These are phyloP conservation scores for Mizuhopecten yessoensis DNA, from an alignment of 1,140 invertebrate genomes.

Conservation along the genomic window DNA sequence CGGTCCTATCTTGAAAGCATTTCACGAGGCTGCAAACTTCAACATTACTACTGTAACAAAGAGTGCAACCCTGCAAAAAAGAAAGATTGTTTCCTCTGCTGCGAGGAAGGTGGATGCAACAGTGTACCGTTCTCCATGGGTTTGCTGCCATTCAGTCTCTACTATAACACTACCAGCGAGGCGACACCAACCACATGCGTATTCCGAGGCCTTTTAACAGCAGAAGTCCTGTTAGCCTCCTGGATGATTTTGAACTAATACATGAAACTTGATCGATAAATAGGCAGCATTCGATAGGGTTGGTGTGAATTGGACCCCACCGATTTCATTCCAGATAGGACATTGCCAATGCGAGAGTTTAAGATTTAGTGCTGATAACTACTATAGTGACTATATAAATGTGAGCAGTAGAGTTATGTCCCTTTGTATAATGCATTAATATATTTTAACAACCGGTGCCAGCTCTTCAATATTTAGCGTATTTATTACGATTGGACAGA, in stretches of 20 bases:
- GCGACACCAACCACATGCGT: not conserved
- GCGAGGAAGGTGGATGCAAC: not conserved
- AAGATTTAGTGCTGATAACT: not conserved
- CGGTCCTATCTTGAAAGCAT: constrained; percentile 3
- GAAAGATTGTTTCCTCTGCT: not conserved
- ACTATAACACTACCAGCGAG: not conserved
- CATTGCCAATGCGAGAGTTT: not conserved
- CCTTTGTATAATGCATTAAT: no score
- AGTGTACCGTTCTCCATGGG: not conserved
- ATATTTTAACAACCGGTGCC: not conserved
- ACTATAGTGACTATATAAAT: no score
- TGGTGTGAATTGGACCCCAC: not conserved
- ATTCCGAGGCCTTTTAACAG: not conserved
- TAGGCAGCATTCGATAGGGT: constrained; percentile 31
- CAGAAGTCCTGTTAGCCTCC: not conserved
- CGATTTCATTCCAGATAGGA: not conserved
- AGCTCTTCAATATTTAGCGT: not conserved
- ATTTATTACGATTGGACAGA: not conserved
- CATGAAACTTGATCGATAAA: constrained; percentile 1
- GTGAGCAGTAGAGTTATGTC: no score
- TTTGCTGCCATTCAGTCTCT: not conserved
- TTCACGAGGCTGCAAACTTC: not conserved
- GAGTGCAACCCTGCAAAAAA: not conserved
- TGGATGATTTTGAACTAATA: not conserved
- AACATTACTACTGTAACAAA: not conserved